Evolutionary conservation across 2,797 vertebrate genomes (phyloP).

Genomic region (Pipistrellus nathusii): DNA sequence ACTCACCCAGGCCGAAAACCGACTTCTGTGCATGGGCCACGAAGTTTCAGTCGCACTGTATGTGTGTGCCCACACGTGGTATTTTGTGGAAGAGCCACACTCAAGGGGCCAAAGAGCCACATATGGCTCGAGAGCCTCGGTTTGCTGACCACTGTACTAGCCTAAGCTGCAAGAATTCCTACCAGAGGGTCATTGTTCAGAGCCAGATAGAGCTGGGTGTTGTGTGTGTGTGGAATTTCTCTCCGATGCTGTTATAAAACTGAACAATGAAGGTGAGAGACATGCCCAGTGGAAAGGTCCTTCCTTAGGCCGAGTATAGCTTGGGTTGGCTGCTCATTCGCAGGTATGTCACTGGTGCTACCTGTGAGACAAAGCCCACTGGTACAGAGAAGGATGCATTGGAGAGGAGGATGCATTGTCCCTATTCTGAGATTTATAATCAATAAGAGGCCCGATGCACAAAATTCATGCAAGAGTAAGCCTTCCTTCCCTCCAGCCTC

Average conservation of each 20-base stretch:
- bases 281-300: conserved; percentile 85
- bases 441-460: too few species aligned
- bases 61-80: too few species aligned
- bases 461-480: too few species aligned
- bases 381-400: neutral
- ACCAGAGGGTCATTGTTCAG: conserved; percentile 74
- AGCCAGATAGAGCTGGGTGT: conserved; percentile 79
- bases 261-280: conserved; percentile 81
- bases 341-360: conserved; percentile 87
- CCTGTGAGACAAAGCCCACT: conserved; percentile 79
- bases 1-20: too few species aligned
- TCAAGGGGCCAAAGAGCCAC: too few species aligned
- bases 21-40: too few species aligned
- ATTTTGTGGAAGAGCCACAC: too few species aligned
- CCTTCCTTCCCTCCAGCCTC: too few species aligned
- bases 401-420: neutral
- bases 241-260: conserved; percentile 86
- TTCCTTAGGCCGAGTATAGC: conserved; percentile 75
- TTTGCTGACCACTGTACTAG: neutral
- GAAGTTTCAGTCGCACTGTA: too few species aligned
- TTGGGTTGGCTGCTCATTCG: conserved; percentile 80
- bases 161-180: neutral
- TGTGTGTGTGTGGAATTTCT: conserved; percentile 86
- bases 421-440: neutral
- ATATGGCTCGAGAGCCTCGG: too few species aligned